phyloP scores from a whole-genome alignment of 2,113 vertebrate species.

The Platysternon megacephalum region DNA sequence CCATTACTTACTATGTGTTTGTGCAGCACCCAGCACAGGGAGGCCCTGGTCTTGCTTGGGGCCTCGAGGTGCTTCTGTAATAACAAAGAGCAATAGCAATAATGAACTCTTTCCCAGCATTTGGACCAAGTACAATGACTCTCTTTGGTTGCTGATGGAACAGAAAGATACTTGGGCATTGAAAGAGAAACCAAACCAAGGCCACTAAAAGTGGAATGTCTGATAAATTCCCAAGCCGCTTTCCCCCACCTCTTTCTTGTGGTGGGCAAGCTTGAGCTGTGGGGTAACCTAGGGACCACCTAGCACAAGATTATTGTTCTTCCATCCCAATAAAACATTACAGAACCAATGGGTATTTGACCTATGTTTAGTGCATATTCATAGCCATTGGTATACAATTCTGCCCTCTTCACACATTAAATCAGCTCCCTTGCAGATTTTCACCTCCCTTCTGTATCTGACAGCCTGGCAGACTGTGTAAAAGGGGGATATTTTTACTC shows the following conservation, averaged over 20 bases:
- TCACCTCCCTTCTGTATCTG: conserved; percentile 53
- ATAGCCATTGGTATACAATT: conserved; percentile 12
- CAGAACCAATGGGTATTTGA: conserved; percentile 13
- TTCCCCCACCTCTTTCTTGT: neutral
- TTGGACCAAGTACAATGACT: neutral
- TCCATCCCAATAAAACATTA: neutral
- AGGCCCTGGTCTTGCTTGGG: neutral
- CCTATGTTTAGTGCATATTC: conserved; percentile 24
- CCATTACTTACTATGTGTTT: neutral
- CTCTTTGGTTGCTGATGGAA: neutral
- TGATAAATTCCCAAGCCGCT: fast-evolving
- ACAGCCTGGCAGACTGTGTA: conserved; percentile 67
- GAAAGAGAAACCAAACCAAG: neutral
- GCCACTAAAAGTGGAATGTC: neutral
- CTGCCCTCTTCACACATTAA: conserved; percentile 21
- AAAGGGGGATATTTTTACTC: conserved; percentile 64
- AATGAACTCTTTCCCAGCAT: neutral
- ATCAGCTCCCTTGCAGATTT: conserved; percentile 54
- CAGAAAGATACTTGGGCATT: neutral
- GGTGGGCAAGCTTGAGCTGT: neutral
- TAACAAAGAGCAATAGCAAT: neutral
- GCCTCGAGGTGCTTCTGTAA: neutral
- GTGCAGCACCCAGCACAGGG: neutral
- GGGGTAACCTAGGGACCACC: neutral
- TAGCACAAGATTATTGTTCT: conserved; percentile 12